A percentile compares a stretch with the other conserved stretches of the same genome.
Conservation (phyloP, 2,888 invertebrate species). For the Heliconius charithonia region DNA sequence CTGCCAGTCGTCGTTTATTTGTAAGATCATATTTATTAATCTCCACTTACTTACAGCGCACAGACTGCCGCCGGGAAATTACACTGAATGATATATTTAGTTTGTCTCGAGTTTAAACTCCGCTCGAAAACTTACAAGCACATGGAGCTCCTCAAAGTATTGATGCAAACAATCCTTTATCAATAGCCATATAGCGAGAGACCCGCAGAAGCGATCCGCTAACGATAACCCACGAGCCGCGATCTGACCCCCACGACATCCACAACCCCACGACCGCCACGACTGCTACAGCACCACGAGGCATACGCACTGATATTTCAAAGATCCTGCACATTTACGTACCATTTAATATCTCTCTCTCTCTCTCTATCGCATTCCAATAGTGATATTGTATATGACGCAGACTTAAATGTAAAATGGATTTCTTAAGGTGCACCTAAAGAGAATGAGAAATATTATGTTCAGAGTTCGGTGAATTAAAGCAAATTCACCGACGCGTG, state of each 20-base stretch:
- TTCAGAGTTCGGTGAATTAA: slow-evolving; percentile 21
- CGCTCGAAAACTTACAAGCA: slow-evolving; percentile 37
- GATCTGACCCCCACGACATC: neutral
- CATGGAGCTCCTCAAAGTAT: slow-evolving; percentile 10
- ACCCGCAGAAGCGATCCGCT: neutral
- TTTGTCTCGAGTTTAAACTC: slow-evolving; percentile 42
- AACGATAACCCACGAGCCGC: neutral
- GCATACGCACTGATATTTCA: neutral
- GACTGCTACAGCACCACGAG: neutral
- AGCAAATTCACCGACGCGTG: slow-evolving; percentile 23
- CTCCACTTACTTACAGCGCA: slow-evolving; percentile 41
- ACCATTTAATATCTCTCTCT: too few species aligned
- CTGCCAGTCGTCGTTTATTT: slow-evolving; percentile 39
- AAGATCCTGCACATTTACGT: neutral
- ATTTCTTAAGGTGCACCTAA: neutral
- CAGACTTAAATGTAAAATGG: neutral
- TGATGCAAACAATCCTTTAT: slow-evolving; percentile 33
- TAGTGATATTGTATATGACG: neutral
- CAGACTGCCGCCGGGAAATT: slow-evolving; percentile 44
- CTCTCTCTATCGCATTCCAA: neutral
- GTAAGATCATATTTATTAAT: slow-evolving; percentile 46
- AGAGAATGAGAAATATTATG: neutral
- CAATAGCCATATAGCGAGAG: neutral
- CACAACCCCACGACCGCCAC: neutral
- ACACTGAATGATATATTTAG: slow-evolving; percentile 47